Percentiles rank a stretch among this genome's conserved stretches.
These are phyloP conservation scores for Cordilura impudica DNA, from an alignment of 2,888 invertebrate species.

Conservation along the genomic window DNA sequence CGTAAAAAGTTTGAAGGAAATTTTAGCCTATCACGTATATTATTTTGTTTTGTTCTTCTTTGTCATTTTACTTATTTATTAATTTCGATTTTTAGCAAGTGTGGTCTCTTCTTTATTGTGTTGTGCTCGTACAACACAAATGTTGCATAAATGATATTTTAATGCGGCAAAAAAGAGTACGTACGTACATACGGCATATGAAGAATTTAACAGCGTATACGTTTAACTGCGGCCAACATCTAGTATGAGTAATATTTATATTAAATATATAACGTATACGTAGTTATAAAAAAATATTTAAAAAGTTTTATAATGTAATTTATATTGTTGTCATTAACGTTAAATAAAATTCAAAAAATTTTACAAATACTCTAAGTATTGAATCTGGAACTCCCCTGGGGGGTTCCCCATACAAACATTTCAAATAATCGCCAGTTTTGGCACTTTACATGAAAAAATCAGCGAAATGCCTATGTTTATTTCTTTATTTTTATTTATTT, in stretches of 20 bases:
- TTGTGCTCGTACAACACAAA: constrained; percentile 24
- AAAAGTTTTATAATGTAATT: too few relatives aligned
- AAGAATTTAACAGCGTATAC: neutral
- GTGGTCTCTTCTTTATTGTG: constrained; percentile 21
- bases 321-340: neutral
- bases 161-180: constrained; percentile 51
- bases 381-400: too few relatives aligned
- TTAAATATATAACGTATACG: constrained; percentile 48
- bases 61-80: neutral
- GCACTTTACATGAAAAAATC: too few relatives aligned
- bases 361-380: too few relatives aligned
- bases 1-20: neutral
- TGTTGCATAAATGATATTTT: constrained; percentile 50
- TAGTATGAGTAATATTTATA: constrained; percentile 52
- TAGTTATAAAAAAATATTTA: too few relatives aligned
- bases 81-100: constrained; percentile 22
- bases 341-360: too few relatives aligned
- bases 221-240: constrained; percentile 2
- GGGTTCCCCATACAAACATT: too few relatives aligned
- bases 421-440: too few relatives aligned
- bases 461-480: too few relatives aligned
- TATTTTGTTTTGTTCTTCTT: constrained; percentile 14
- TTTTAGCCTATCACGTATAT: neutral
- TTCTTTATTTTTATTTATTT: too few relatives aligned
- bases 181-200: neutral